Percentiles rank a stretch among this genome's conserved stretches.
These are phyloP conservation scores for Drosophila micromelanica DNA, from an alignment of 1,140 invertebrate species.

Conservation along the genomic window DNA sequence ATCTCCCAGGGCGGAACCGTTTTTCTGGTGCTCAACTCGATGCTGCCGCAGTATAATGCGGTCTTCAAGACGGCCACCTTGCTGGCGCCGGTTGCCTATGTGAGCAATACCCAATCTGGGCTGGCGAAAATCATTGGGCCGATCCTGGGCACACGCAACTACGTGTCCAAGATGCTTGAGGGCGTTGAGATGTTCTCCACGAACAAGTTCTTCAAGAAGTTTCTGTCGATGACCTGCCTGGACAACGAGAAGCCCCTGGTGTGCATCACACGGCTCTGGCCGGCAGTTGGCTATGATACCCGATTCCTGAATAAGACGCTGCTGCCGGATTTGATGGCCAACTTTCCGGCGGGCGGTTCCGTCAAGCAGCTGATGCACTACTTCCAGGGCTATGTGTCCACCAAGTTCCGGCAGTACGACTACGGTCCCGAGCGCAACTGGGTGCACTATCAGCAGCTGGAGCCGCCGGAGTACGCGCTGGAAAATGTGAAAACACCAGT, in stretches of 20 bases:
- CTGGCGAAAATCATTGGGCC: slow-evolving; percentile 81
- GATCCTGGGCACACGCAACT: slow-evolving; percentile 77
- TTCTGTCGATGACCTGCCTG: slow-evolving; percentile 85
- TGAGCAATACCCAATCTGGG: slow-evolving; percentile 82
- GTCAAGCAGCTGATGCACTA: slow-evolving; percentile 85
- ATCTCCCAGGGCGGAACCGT: slow-evolving; percentile 87
- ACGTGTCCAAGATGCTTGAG: slow-evolving; percentile 85
- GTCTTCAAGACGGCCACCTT: slow-evolving; percentile 86
- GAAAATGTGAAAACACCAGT: slow-evolving; percentile 87
- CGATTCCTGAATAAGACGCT: slow-evolving; percentile 84
- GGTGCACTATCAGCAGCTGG: slow-evolving; percentile 84
- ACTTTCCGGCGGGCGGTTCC: slow-evolving; percentile 86
- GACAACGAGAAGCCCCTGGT: slow-evolving; percentile 84
- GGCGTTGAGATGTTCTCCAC: slow-evolving; percentile 86
- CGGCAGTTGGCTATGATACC: slow-evolving; percentile 85
- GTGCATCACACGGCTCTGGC: slow-evolving; percentile 86
- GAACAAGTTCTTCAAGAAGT: slow-evolving; percentile 84
- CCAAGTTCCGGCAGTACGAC: slow-evolving; percentile 84
- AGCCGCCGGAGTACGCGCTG: slow-evolving; percentile 86
- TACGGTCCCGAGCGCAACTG: slow-evolving; percentile 85
- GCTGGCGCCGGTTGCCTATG: slow-evolving; percentile 86
- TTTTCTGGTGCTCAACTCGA: slow-evolving; percentile 86
- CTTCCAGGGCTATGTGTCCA: slow-evolving; percentile 84
- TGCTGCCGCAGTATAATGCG: slow-evolving; percentile 86
- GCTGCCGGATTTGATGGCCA: slow-evolving; percentile 85